A percentile compares a stretch with the other conserved stretches of the same genome.
Conservation (phyloP, 1,140 invertebrate species). For the Vanessa tameamea region DNA sequence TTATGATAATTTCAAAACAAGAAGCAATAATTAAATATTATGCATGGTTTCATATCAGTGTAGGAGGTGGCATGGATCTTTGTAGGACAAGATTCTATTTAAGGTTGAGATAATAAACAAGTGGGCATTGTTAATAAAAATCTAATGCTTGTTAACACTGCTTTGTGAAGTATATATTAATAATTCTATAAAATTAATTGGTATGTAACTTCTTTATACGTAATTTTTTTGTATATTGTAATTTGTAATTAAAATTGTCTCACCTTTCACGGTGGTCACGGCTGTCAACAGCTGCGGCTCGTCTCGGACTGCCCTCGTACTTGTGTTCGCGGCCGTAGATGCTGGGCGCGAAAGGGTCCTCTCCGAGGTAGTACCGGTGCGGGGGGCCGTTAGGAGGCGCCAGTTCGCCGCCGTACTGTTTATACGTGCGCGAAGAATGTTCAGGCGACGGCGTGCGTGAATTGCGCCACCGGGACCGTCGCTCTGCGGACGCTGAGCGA, state of each 20-base stretch:
- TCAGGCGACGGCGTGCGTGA: slow-evolving; percentile 81
- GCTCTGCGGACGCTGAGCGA: slow-evolving; percentile 86
- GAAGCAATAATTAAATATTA: slow-evolving; percentile 62
- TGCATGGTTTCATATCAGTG: slow-evolving; percentile 46
- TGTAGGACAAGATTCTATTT: slow-evolving; percentile 69
- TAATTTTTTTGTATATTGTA: not conserved
- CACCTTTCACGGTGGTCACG: slow-evolving; percentile 72
- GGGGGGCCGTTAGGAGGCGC: slow-evolving; percentile 80
- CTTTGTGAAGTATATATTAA: slow-evolving; percentile 21
- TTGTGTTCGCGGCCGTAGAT: slow-evolving; percentile 90
- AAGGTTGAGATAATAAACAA: slow-evolving; percentile 52
- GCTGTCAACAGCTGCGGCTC: slow-evolving; percentile 60
- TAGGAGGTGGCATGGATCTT: slow-evolving; percentile 55
- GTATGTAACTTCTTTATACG: not conserved
- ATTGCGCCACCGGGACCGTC: slow-evolving; percentile 83
- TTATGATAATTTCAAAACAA: slow-evolving; percentile 55
- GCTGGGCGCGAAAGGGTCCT: slow-evolving; percentile 90
- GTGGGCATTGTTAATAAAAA: slow-evolving; percentile 44
- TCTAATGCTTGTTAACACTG: slow-evolving; percentile 37
- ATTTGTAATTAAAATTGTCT: slow-evolving; percentile 35
- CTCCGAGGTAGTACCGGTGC: slow-evolving; percentile 90
- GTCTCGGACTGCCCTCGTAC: slow-evolving; percentile 83
- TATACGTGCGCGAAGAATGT: slow-evolving; percentile 76
- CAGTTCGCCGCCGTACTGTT: slow-evolving; percentile 78
- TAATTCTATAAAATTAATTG: slow-evolving; percentile 6